These are phyloP conservation scores for Anas platyrhynchos DNA, from an alignment of 2,113 vertebrate species.

Conservation along the genomic window DNA sequence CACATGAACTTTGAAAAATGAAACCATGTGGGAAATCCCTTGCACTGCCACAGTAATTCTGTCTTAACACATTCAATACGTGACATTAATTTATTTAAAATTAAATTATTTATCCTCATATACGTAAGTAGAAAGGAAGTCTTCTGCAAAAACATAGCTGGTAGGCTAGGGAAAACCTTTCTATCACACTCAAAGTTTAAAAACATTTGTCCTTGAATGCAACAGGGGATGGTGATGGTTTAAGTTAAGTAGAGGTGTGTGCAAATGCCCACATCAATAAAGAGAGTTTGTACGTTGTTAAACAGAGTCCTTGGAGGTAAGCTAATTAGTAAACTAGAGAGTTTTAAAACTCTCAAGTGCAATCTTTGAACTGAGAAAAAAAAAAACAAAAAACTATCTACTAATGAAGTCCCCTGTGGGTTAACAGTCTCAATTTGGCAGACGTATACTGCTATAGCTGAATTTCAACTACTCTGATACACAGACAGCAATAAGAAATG, in stretches of 20 bases:
- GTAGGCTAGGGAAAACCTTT: not conserved
- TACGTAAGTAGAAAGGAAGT: not conserved
- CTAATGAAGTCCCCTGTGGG: constrained; percentile 82
- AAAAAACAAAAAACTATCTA: constrained; percentile 62
- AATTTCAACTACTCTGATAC: constrained; percentile 68
- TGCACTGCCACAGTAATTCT: not conserved
- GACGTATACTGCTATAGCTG: constrained; percentile 30
- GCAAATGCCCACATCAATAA: constrained; percentile 75
- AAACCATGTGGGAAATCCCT: constrained; percentile 14
- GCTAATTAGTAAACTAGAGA: constrained; percentile 82
- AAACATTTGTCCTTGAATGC: constrained; percentile 65
- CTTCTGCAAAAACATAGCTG: not conserved
- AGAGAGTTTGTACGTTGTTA: constrained; percentile 78
- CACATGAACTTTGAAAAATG: not conserved
- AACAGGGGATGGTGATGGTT: constrained; percentile 48
- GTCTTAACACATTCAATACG: not conserved
- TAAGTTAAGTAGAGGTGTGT: constrained; percentile 53
- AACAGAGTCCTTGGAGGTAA: constrained; percentile 73
- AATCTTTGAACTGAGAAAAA: constrained; percentile 78
- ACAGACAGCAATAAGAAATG: constrained; percentile 20
- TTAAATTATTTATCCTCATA: constrained; percentile 26
- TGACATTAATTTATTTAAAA: constrained; percentile 8
- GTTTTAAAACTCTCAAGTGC: constrained; percentile 79
- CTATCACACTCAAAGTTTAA: not conserved
- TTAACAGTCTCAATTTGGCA: constrained; percentile 63